These are phyloP conservation scores for Nemotelus nigrinus DNA, from an alignment of 2,888 invertebrate species.

Conservation along the genomic window DNA sequence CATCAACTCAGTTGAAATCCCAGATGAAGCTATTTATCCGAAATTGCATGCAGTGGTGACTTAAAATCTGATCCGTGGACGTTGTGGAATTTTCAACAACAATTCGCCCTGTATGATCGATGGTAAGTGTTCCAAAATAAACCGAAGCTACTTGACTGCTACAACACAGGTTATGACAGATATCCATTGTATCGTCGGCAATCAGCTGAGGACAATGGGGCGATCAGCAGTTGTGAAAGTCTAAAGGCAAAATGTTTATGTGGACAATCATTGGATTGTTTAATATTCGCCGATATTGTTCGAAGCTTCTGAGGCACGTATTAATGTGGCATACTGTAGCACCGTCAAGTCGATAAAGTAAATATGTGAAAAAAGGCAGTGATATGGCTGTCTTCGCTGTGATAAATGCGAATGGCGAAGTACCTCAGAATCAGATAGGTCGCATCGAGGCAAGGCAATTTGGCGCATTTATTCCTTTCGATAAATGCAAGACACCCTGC, in stretches of 20 bases:
- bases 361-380: slow-evolving; percentile 61
- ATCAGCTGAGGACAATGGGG: not conserved
- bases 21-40: slow-evolving; percentile 50
- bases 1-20: slow-evolving; percentile 54
- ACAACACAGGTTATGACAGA: not conserved
- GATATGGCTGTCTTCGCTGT: slow-evolving; percentile 55
- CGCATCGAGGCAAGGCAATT: not conserved
- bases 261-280: slow-evolving; percentile 52
- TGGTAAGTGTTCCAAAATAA: slow-evolving; percentile 59
- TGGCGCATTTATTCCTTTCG: slow-evolving; percentile 10
- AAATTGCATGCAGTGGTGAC: slow-evolving; percentile 53
- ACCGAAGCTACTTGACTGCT: slow-evolving; percentile 52
- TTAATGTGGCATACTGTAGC: slow-evolving; percentile 46
- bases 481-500: slow-evolving; percentile 18
- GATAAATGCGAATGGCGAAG: not conserved
- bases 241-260: not conserved
- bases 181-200: slow-evolving; percentile 6
- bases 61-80: slow-evolving; percentile 58
- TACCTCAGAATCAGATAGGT: not conserved
- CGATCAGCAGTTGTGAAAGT: not conserved
- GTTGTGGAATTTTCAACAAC: slow-evolving; percentile 56
- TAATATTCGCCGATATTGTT: slow-evolving; percentile 54
- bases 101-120: slow-evolving; percentile 60
- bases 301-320: not conserved
- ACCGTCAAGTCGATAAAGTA: slow-evolving; percentile 59